phyloP scores from a whole-genome alignment of 1,140 invertebrate species.

The Ptiloglossa arizonensis region DNA sequence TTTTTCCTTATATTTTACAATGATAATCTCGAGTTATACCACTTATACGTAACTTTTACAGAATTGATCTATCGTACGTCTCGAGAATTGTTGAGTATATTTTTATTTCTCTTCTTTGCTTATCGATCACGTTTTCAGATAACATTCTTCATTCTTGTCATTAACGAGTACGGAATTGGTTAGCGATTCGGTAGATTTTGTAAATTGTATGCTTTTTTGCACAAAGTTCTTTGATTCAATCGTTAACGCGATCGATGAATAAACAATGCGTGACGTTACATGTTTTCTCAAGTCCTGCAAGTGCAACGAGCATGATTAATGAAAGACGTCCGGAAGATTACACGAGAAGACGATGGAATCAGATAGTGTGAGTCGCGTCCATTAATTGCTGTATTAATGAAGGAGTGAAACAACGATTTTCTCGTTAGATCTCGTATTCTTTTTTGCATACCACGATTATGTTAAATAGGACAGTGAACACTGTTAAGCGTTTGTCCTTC shows the following conservation, averaged over 20 bases:
- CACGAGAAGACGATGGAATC: neutral
- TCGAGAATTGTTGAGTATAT: too few relatives aligned
- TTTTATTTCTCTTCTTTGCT: neutral
- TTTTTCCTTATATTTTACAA: too few relatives aligned
- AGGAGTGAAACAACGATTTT: neutral
- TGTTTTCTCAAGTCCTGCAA: neutral
- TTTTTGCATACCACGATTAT: slow-evolving; percentile 1
- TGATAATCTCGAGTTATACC: too few relatives aligned
- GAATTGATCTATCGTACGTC: too few relatives aligned
- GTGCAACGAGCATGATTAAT: slow-evolving; percentile 7
- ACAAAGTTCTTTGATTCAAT: neutral
- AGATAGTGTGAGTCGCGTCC: neutral
- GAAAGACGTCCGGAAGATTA: neutral
- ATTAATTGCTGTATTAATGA: slow-evolving; percentile 27
- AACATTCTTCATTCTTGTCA: neutral
- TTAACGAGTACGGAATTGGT: neutral
- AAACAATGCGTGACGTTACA: neutral
- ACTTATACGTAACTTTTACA: too few relatives aligned
- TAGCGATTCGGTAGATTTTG: neutral
- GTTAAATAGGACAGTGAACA: slow-evolving; percentile 31
- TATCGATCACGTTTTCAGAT: too few relatives aligned
- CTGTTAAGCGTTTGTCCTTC: slow-evolving; percentile 25
- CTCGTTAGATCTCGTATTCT: neutral
- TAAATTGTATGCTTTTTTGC: neutral
- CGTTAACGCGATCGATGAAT: neutral